These are phyloP conservation scores for Pluvianellus socialis DNA, from an alignment of 2,113 vertebrate species.

Conservation along the genomic window DNA sequence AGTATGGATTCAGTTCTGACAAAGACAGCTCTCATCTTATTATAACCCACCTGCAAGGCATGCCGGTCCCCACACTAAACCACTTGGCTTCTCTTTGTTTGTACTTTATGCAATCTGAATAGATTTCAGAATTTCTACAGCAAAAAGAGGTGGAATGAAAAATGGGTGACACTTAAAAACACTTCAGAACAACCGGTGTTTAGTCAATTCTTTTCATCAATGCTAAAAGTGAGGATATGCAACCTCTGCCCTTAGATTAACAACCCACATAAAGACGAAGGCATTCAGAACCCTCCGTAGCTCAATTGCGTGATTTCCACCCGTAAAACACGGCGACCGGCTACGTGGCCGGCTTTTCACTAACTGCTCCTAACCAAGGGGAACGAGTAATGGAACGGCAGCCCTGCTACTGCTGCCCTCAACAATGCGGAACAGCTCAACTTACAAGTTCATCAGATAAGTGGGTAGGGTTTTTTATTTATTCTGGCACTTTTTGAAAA, in stretches of 20 bases:
- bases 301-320: background rate
- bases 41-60: slow-evolving; percentile 48
- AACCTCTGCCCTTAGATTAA: slow-evolving; percentile 46
- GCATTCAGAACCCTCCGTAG: background rate
- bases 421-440: background rate
- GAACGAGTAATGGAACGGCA: background rate
- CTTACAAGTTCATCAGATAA: background rate
- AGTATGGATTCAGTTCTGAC: slow-evolving; percentile 53
- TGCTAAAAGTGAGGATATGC: background rate
- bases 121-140: slow-evolving; percentile 42
- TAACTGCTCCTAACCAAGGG: background rate
- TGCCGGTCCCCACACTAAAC: background rate
- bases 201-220: slow-evolving; percentile 29
- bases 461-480: background rate
- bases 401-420: background rate
- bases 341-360: background rate
- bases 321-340: background rate
- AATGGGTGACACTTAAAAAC: slow-evolving; percentile 58
- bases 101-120: background rate
- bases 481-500: background rate
- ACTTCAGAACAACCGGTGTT: slow-evolving; percentile 28
- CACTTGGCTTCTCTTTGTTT: slow-evolving; percentile 54
- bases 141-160: slow-evolving; percentile 21
- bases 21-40: slow-evolving; percentile 58
- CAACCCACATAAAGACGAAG: slow-evolving; percentile 14